Conservation (phyloP, 2,113 vertebrate species). For the Peromyscus maniculatus region DNA sequence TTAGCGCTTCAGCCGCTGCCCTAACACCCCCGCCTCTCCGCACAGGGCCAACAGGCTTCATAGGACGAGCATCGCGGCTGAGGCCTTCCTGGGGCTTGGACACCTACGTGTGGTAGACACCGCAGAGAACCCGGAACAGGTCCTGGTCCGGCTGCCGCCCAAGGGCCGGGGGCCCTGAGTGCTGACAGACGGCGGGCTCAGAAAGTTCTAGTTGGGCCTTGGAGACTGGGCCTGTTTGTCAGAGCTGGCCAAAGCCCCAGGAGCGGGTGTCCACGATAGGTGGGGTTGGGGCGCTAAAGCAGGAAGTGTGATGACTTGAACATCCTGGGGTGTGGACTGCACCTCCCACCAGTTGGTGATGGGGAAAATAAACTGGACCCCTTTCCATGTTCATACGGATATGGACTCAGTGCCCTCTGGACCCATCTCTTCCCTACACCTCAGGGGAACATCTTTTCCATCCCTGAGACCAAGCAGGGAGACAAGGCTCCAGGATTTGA, state of each 20-base stretch:
- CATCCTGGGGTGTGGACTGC: not conserved
- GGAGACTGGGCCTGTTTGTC: not conserved
- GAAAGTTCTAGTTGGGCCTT: not conserved
- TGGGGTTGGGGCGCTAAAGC: not conserved
- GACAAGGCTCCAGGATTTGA: not conserved
- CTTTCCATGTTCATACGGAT: not conserved
- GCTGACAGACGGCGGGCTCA: not conserved
- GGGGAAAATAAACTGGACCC: slow-evolving; percentile 54
- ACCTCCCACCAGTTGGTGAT: not conserved
- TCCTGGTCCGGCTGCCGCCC: slow-evolving; percentile 66
- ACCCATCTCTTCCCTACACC: too few relatives aligned
- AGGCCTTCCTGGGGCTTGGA: slow-evolving; percentile 79
- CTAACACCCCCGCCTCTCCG: not conserved
- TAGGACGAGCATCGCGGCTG: slow-evolving; percentile 64
- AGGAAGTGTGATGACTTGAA: not conserved
- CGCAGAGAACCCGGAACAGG: slow-evolving; percentile 71
- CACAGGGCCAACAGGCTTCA: slow-evolving; percentile 80
- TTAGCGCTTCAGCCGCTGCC: not conserved
- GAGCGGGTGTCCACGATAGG: too few relatives aligned
- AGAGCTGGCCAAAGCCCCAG: not conserved
- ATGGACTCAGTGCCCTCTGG: not conserved
- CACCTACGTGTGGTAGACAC: slow-evolving; percentile 81
- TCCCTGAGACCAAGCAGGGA: not conserved
- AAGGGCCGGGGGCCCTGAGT: not conserved
- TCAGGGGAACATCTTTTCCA: too few relatives aligned